Base-by-base conservation (phyloP, 2,113 vertebrate species). In the Choloepus hoffmanni region DNA sequence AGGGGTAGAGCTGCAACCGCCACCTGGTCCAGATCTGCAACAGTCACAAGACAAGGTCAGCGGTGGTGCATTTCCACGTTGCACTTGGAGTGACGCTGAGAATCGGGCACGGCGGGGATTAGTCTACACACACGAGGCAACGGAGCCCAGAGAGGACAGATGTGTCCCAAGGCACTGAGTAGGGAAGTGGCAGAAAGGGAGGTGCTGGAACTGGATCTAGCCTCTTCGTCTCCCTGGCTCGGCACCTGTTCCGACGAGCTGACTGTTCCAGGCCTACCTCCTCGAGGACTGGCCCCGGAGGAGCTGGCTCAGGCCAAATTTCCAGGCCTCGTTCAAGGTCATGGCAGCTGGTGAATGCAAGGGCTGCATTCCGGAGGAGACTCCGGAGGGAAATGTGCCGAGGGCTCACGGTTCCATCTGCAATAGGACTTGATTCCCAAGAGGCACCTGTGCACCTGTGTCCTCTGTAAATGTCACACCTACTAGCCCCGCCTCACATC, bases 41-140 rank as follows among this genome's bases (percentile, higher is more conserved):
- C 8, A 5, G 15, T 1, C 7, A 60, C 15, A 30, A 28, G 45
- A 26, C 1, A 6, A 2, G 24, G 30, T 3, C 1, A 13, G 1
- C 1, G 5, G 16, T 0, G 15, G 7, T 2, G 21, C 1, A 1
- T 36, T 5, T 0, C 24, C 16, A 5, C 23, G 7, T 19, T 0
- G 19, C n/a, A 13, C 8, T 76, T 33, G 16, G 36, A 5, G 48
- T 1, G 4, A 7, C 7, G 36, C 16, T 33, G 28, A 43, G 48
- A n/a, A 36, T 1, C 5, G 8, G 50, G 26, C 3, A 2, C 5
- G 33, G 12, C 15, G 4, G 65, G 68, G 28, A 26, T n/a, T 19
- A 1, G 36, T 30, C 30, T 21, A 16, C 33, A 18, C 26, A 3
- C 5, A 0, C 0, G 8, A 72, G 36, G 48, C 50, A 63, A 86